phyloP scores from a whole-genome alignment of 2,113 vertebrate genomes.

The Cebus imitator region DNA sequence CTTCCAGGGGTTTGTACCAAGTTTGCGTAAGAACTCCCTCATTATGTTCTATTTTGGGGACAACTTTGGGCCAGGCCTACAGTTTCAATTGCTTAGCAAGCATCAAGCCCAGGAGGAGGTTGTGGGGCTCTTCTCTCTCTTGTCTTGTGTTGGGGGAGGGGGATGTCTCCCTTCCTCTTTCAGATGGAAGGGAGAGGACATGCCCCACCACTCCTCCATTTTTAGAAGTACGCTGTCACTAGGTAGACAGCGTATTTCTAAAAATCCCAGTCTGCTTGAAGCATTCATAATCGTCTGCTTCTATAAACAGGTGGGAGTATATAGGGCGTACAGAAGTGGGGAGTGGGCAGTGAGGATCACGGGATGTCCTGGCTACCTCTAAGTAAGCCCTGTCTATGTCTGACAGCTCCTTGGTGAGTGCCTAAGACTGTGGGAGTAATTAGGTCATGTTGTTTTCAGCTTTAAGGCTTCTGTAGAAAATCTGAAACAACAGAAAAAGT shows the following conservation, averaged over 20 bases:
- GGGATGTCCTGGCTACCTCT: neutral
- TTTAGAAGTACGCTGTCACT: neutral
- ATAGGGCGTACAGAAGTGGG: neutral
- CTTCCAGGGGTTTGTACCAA: too few species aligned
- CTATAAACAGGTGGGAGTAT: neutral
- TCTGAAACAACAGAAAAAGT: neutral
- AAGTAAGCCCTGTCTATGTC: neutral
- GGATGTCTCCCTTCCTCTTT: neutral
- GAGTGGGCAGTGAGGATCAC: fast-evolving
- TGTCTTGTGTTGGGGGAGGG: neutral
- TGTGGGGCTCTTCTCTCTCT: neutral
- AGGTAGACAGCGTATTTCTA: neutral
- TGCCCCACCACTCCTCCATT: too few species aligned
- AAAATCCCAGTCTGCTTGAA: neutral
- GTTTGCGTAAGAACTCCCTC: neutral
- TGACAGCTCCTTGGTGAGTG: neutral
- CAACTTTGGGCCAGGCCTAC: neutral
- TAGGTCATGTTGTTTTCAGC: neutral
- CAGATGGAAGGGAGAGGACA: neutral
- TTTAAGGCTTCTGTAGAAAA: neutral
- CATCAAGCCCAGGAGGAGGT: neutral
- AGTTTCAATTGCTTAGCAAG: neutral
- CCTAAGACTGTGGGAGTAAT: neutral
- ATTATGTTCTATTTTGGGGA: neutral
- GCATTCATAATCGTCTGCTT: neutral